Evolutionary conservation across 2,797 vertebrate species (phyloP), one percentile per base, ranked within the genome.

Genomic region (Meriones psammophilus): DNA sequence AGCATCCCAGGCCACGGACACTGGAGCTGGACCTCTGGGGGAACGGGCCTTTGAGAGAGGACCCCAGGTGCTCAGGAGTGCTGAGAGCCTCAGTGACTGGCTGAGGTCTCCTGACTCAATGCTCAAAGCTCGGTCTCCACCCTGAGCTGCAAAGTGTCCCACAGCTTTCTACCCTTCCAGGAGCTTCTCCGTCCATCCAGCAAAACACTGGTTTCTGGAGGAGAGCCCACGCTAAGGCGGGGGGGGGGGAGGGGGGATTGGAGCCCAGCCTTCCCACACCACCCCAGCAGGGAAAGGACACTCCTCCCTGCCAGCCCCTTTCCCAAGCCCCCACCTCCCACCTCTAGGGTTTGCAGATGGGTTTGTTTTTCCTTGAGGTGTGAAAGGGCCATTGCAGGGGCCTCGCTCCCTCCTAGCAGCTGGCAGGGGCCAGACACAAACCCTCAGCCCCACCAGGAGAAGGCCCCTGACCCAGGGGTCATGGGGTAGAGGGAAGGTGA

Each of bases 351-450:
- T 92, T 94, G 93, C 96, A 97, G 97, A 97, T 96, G 97, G 96
- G 94, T 85, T 96, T 97, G 96, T 97, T 98, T 97, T 97, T 95
- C 91, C 96, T 97, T 42, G 80, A 91, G 95, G 96, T 98, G 97
- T 97, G 96, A 96, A 97, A 94, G 95, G 73, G 36, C 96, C 89
- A 58, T 71, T 22, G 78, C 54, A 66, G 89, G 88, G 96, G 84
- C 74, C 86, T 79, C 88, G 79, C 89, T 71, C 78, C n/a, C 76
- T 91, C 88, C 68, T 71, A 42, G 95, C 95, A 96, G 81, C 94
- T 95, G 95, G 90, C 69, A 80, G 69, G 33, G 74, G 71, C 89
- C 36, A n/a, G 85, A 89, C 90, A n/a, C 92, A 58, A 60, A 91
- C 85, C 95, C 85, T 93, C 77, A 76, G 88, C 50, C 89, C 88